Conservation (phyloP, 2,888 invertebrate genomes). For the Drosophila acutilabella region DNA sequence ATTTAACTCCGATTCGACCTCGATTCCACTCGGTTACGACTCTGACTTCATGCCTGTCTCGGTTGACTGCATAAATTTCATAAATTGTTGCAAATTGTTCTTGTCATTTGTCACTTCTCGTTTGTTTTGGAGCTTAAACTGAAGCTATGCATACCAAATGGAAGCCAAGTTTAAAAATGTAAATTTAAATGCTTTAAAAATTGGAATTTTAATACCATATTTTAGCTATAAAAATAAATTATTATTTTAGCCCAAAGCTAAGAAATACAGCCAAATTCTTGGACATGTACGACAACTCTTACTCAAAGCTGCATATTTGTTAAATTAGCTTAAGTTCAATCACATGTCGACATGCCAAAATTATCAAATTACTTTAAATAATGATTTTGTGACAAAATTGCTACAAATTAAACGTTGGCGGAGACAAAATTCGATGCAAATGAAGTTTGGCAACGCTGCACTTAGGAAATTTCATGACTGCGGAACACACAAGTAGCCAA, state of each 20-base stretch:
- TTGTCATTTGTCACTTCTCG: conserved; percentile 51
- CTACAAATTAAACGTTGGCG: conserved; percentile 26
- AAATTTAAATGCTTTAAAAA: neutral
- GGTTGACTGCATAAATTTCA: conserved; percentile 63
- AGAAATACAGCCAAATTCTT: neutral
- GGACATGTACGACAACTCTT: too few relatives aligned
- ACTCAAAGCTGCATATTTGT: too few relatives aligned
- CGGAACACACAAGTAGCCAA: conserved; percentile 37
- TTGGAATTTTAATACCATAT: too few relatives aligned
- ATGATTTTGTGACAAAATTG: conserved; percentile 35
- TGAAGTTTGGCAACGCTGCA: conserved; percentile 13
- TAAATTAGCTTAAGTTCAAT: conserved; percentile 14
- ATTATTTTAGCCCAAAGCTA: neutral
- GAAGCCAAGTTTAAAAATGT: conserved; percentile 14
- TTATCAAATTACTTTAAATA: conserved; percentile 18
- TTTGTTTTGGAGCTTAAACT: conserved; percentile 27
- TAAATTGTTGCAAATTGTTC: conserved; percentile 75
- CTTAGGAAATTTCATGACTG: neutral
- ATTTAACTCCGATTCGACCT: conserved; percentile 23
- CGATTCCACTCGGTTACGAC: conserved; percentile 17
- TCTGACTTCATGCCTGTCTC: conserved; percentile 23
- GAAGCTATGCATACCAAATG: conserved; percentile 30
- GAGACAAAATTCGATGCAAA: neutral
- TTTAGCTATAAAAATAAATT: too few relatives aligned
- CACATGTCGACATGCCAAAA: conserved; percentile 10